phyloP scores from a whole-genome alignment of 2,113 vertebrate species.

The Pipa parva region DNA sequence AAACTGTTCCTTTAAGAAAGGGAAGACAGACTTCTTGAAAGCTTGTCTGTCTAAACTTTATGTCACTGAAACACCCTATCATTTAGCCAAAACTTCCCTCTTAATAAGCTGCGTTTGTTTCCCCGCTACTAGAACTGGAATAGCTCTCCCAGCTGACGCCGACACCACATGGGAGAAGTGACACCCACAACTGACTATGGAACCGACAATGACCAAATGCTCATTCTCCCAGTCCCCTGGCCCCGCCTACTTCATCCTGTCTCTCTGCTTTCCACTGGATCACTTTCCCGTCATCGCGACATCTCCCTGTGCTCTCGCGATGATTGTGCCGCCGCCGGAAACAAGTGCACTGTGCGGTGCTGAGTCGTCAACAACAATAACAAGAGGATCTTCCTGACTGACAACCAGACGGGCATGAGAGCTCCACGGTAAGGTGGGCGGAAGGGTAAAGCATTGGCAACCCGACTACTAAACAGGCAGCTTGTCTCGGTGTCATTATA shows the following conservation, averaged over 20 bases:
- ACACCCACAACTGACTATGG: too few species aligned
- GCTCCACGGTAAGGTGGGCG: background rate
- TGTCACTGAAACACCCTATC: too few species aligned
- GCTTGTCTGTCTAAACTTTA: too few species aligned
- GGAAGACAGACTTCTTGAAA: too few species aligned
- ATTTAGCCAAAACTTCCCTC: too few species aligned
- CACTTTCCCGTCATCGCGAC: conserved; percentile 1
- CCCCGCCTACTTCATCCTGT: background rate
- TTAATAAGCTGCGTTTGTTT: too few species aligned
- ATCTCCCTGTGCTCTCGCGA: conserved; percentile 8
- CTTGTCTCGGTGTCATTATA: conserved; percentile 9
- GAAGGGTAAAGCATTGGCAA: background rate
- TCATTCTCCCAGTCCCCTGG: background rate
- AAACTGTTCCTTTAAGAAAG: too few species aligned
- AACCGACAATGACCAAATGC: too few species aligned
- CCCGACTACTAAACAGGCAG: too few species aligned
- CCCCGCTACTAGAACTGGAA: too few species aligned
- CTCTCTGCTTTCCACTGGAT: background rate
- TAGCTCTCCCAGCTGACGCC: too few species aligned
- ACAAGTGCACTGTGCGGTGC: conserved; percentile 25
- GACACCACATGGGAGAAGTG: too few species aligned
- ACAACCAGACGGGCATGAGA: conserved; percentile 18
- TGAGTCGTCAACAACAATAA: conserved; percentile 42
- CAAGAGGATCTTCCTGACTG: conserved; percentile 31
- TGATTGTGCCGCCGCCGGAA: conserved; percentile 30